These are phyloP conservation scores for Drosophila algonquin DNA, from an alignment of 2,888 invertebrate species.

Conservation along the genomic window DNA sequence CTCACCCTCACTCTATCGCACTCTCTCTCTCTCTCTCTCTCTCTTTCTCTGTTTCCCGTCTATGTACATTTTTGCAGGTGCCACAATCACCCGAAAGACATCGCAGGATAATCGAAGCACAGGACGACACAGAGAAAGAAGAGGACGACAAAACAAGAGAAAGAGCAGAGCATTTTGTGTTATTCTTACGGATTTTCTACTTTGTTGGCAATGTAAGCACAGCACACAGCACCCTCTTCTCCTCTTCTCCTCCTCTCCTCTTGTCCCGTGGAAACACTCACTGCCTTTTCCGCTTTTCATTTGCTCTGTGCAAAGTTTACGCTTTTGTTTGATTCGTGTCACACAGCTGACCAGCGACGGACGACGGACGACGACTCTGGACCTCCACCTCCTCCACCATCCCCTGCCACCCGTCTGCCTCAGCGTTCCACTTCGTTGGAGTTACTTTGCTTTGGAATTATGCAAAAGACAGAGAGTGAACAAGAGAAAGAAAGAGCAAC, in stretches of 20 bases:
- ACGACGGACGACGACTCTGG: too few relatives aligned
- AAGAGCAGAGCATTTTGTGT: slow-evolving; percentile 75
- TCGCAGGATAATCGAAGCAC: slow-evolving; percentile 48
- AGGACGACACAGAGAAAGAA: slow-evolving; percentile 6
- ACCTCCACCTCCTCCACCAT: slow-evolving; percentile 1
- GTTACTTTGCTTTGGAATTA: slow-evolving; percentile 60
- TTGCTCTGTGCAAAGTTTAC: slow-evolving; percentile 75
- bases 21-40: not conserved
- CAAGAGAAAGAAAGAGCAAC: not conserved
- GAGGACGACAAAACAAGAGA: slow-evolving; percentile 4
- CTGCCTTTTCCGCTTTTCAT: slow-evolving; percentile 61
- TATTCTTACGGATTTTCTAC: slow-evolving; percentile 82
- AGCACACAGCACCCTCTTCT: slow-evolving; percentile 38
- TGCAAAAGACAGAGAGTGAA: slow-evolving; percentile 55
- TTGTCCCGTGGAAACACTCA: slow-evolving; percentile 26
- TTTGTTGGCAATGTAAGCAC: slow-evolving; percentile 80
- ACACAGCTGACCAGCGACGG: slow-evolving; percentile 44
- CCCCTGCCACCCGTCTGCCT: slow-evolving; percentile 38
- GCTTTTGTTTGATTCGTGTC: slow-evolving; percentile 73
- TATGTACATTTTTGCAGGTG: slow-evolving; percentile 37
- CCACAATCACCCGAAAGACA: slow-evolving; percentile 49
- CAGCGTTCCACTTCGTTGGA: slow-evolving; percentile 57
- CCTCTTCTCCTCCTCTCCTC: slow-evolving; percentile 9
- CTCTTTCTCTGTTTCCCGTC: not conserved
- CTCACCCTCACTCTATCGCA: not conserved